Conservation (phyloP, 2,888 invertebrate species). For the Sinopyrophorus schimmeli region DNA sequence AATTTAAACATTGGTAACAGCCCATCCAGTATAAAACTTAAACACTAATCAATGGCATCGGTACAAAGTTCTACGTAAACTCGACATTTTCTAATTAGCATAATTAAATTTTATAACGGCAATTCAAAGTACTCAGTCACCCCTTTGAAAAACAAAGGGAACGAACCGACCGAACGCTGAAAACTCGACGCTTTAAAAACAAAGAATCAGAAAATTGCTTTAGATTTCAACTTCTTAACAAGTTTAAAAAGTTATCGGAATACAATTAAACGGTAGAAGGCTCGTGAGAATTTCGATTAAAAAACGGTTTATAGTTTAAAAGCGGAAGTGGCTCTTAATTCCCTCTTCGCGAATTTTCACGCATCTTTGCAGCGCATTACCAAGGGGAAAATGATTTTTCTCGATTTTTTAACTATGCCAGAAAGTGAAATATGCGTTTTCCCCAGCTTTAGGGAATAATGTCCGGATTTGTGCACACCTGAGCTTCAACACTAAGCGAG, state of each 20-base stretch:
- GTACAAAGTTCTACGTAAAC: too few species aligned
- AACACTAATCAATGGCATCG: too few species aligned
- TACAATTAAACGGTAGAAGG: slow-evolving; percentile 11
- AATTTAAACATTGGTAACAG: too few species aligned
- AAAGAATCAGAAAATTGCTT: slow-evolving; percentile 6
- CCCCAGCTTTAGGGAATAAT: slow-evolving; percentile 28
- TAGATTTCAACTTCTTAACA: slow-evolving; percentile 11
- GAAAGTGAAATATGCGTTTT: slow-evolving; percentile 29
- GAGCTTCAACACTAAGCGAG: slow-evolving; percentile 27
- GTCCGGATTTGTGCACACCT: slow-evolving; percentile 33
- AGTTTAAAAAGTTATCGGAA: slow-evolving; percentile 13
- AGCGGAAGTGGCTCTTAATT: slow-evolving; percentile 14
- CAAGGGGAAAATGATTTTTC: slow-evolving; percentile 20
- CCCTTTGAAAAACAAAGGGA: too few species aligned
- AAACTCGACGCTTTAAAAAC: too few species aligned
- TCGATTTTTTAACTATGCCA: slow-evolving; percentile 26
- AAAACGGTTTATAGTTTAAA: slow-evolving; percentile 14
- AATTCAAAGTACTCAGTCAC: too few species aligned
- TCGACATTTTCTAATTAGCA: too few species aligned
- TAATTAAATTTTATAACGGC: too few species aligned
- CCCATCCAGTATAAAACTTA: too few species aligned
- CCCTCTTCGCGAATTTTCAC: slow-evolving; percentile 17
- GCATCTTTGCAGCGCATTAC: slow-evolving; percentile 16
- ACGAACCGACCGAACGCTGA: too few species aligned
- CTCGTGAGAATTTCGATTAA: slow-evolving; percentile 8